Evolutionary conservation across 2,888 invertebrate species (phyloP).

Genomic region (Diploptera punctata): DNA sequence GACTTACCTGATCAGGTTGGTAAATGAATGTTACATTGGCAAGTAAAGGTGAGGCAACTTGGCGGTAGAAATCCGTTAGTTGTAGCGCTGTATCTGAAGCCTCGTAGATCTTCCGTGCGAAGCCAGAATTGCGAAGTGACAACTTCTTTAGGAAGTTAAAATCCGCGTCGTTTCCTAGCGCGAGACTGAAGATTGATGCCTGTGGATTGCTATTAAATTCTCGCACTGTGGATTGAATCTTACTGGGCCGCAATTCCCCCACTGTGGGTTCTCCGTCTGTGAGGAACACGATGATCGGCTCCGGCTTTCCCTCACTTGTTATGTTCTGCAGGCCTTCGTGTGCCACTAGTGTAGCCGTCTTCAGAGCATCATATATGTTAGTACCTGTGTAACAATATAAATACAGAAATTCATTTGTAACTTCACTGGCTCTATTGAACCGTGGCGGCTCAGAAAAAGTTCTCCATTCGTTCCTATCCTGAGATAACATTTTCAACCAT

Average conservation of each 20-base stretch:
- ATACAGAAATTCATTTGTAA: background rate
- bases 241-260: conserved; percentile 56
- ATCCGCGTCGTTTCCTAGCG: conserved; percentile 75
- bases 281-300: conserved; percentile 69
- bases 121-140: conserved; percentile 69
- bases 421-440: background rate
- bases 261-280: conserved; percentile 72
- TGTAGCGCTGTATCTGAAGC: conserved; percentile 71
- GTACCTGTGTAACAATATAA: conserved; percentile 58
- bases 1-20: conserved; percentile 59
- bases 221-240: conserved; percentile 61
- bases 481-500: too few species aligned
- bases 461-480: too few species aligned
- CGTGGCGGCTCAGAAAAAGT: too few species aligned
- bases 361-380: conserved; percentile 70
- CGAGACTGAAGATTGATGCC: conserved; percentile 68
- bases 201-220: conserved; percentile 55
- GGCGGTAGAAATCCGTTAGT: conserved; percentile 69
- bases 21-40: conserved; percentile 70
- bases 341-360: conserved; percentile 61
- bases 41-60: conserved; percentile 72
- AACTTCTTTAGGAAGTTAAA: conserved; percentile 69
- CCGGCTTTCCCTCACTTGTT: conserved; percentile 25
- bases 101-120: conserved; percentile 74
- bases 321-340: conserved; percentile 42